Evolutionary conservation across 92 coral and sea anemone genomes (phyloP), one percentile per base, ranked within the genome.

Genomic region (Porites cylindrica): DNA sequence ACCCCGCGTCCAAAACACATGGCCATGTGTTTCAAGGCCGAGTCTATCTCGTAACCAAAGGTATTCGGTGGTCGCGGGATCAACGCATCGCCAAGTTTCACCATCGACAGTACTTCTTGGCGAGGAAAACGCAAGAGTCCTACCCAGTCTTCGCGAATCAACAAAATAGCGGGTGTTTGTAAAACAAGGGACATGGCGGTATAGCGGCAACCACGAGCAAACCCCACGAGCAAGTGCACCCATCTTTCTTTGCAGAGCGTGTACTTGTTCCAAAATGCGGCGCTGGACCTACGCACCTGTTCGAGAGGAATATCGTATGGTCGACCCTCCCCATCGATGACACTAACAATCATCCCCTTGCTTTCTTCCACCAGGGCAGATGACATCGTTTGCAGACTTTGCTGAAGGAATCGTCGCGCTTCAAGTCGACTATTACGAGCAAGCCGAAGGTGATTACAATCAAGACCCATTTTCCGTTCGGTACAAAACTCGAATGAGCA

Each of bases 381-480:
- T 51, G 62, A 7, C 79, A 6, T 6, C 62, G 13, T 75, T 75
- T 52, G 38, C 18, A 16, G 79, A 56, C 2, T 75, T 75, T 52
- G 79, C 79, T 0, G 8, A 18, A 2, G 32, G 14, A 2, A 13
- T 51, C 62, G 64, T 75, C 29, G 11, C 4, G 8, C 12, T 4
- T 7, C 79, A 75, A 56, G 24, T 51, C 6, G 26, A 26, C 1
- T 75, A 51, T 20, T 75, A 75, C 79, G 79, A 51, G 20, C 14
- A 43, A 3, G 19, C 19, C 3, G 26, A 1, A 2, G 79, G 79
- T 11, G 79, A 75, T n/a, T 51, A 6, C 63, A 75, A 75, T 9
- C 58, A 75, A n/a, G 79, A 75, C 20, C 79, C 79, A 4, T 75
- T 75, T 13, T 75, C 79, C 7, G 38, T 75, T 20, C 79, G 29